Evolutionary conservation across 2,797 vertebrate species (phyloP).

Genomic region (Agapornis canus): DNA sequence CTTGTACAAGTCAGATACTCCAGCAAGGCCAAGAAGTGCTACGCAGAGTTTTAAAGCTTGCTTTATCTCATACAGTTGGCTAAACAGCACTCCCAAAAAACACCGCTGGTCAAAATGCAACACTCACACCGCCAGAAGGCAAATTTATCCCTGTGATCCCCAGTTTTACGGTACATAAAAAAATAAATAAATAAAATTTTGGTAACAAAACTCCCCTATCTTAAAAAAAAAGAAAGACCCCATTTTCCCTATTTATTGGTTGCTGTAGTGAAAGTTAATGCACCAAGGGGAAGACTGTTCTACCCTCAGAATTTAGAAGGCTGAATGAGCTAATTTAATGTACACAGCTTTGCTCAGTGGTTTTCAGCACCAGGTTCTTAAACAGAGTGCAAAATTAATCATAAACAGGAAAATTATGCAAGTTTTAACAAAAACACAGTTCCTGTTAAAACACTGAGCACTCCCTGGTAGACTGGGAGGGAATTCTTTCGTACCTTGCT

Average conservation of each 20-base stretch:
- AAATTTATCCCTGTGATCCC: constrained; percentile 20
- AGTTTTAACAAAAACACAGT: not conserved
- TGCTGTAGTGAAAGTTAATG: not conserved
- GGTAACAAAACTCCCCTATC: constrained; percentile 14
- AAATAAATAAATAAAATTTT: constrained; percentile 12
- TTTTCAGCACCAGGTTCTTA: constrained; percentile 37
- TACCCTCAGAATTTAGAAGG: not conserved
- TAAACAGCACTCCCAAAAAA: constrained; percentile 1
- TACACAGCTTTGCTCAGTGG: not conserved
- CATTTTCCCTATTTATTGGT: not conserved
- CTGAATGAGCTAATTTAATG: not conserved
- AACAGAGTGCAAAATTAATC: constrained; percentile 29
- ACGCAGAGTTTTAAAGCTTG: not conserved
- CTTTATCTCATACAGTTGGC: not conserved
- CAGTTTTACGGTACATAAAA: constrained; percentile 1
- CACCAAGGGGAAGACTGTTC: not conserved
- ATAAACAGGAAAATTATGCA: not conserved
- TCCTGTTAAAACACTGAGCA: not conserved
- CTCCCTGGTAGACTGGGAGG: not conserved
- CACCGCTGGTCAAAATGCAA: not conserved
- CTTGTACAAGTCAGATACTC: not conserved
- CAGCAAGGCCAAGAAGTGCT: not conserved
- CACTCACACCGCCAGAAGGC: not conserved
- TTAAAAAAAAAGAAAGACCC: not conserved
- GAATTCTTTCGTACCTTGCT: not conserved